These are phyloP conservation scores for Cecidostiba fungosa DNA, from an alignment of 2,888 invertebrate species.

Conservation along the genomic window DNA sequence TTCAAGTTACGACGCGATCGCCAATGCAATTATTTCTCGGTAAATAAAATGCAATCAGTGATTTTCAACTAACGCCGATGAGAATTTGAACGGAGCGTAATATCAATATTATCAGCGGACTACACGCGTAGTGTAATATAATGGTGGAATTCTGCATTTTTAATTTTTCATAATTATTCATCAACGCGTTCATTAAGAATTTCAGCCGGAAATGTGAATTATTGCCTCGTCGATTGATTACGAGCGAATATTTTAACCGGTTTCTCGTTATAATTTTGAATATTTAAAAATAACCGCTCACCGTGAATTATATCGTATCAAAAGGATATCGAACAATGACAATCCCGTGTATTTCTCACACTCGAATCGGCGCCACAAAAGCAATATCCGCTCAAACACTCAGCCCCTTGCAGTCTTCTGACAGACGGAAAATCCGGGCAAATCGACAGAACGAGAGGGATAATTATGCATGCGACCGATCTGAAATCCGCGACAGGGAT, in stretches of 20 bases:
- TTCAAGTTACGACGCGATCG: not conserved
- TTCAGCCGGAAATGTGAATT: not conserved
- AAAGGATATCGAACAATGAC: too few relatives aligned
- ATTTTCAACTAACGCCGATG: not conserved
- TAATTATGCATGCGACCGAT: conserved; percentile 52
- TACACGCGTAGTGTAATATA: too few relatives aligned
- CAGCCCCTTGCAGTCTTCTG: not conserved
- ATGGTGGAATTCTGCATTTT: not conserved
- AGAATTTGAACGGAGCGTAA: not conserved
- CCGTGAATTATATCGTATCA: too few relatives aligned
- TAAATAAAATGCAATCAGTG: not conserved
- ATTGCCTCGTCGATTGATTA: too few relatives aligned
- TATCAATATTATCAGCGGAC: not conserved
- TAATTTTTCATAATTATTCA: not conserved
- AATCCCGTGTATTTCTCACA: too few relatives aligned
- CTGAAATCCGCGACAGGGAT: conserved; percentile 48
- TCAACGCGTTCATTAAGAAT: not conserved
- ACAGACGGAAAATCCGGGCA: not conserved
- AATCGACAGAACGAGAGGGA: conserved; percentile 13
- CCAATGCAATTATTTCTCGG: not conserved
- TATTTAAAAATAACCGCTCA: too few relatives aligned
- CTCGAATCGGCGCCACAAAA: too few relatives aligned
- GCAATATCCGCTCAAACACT: too few relatives aligned
- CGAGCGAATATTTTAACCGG: too few relatives aligned
- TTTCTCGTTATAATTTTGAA: too few relatives aligned